These are phyloP conservation scores for Aradophagus sp. DNA, from an alignment of 1,140 invertebrate genomes.

Conservation along the genomic window DNA sequence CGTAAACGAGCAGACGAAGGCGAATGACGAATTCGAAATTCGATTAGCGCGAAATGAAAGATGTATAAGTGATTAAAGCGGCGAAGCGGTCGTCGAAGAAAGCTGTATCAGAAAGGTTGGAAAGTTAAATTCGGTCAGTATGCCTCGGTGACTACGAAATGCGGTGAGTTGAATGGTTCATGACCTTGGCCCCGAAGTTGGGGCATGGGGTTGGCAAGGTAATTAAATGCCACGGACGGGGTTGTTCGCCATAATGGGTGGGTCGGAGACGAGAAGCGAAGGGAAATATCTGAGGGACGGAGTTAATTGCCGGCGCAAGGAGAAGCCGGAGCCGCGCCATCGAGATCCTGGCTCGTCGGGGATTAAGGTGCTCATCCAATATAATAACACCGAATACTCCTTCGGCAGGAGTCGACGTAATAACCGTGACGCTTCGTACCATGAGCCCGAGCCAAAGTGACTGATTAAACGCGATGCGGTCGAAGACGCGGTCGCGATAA, in stretches of 20 bases:
- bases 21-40: no score
- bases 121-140: constrained; percentile 73
- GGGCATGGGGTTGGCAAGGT: constrained; percentile 72
- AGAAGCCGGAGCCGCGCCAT: constrained; percentile 53
- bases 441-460: constrained; percentile 5
- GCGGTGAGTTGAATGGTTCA: constrained; percentile 71
- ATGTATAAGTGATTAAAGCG: constrained; percentile 18
- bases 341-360: constrained; percentile 56
- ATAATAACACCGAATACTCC: constrained; percentile 42
- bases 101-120: constrained; percentile 51
- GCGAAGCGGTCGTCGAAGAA: constrained; percentile 9
- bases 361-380: constrained; percentile 69
- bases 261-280: constrained; percentile 61
- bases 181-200: constrained; percentile 72
- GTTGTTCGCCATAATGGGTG: constrained; percentile 69
- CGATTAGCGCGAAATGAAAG: constrained; percentile 16
- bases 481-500: constrained; percentile 12
- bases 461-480: constrained; percentile 23
- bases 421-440: constrained; percentile 13
- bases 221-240: constrained; percentile 74
- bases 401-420: constrained; percentile 18
- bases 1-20: no score
- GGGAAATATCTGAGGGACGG: constrained; percentile 67
- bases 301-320: constrained; percentile 71
- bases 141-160: constrained; percentile 67